Percentiles rank a stretch among this genome's conserved stretches.
Evolutionary conservation across 1,140 invertebrate genomes (phyloP).

Genomic region (Muscidifurax raptorellus): DNA sequence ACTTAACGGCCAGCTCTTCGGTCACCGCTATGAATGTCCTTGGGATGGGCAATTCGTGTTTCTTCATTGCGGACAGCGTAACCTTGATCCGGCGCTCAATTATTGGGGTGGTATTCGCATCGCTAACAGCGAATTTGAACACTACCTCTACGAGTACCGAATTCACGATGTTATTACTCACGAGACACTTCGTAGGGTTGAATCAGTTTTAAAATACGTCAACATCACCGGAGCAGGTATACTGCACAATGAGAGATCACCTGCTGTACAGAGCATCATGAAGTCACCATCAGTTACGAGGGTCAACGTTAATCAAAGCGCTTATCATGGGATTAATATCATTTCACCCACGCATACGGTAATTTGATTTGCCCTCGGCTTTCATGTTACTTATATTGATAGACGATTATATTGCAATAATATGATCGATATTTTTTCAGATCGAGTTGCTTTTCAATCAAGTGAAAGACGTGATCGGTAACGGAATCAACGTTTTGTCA

Average conservation of each 20-base stretch:
- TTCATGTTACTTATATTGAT: conserved; percentile 53
- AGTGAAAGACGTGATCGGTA: conserved; percentile 89
- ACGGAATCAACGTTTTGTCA: conserved; percentile 91
- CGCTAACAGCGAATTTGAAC: conserved; percentile 91
- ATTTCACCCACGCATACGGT: conserved; percentile 91
- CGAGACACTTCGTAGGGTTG: conserved; percentile 79
- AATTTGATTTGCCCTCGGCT: conserved; percentile 50
- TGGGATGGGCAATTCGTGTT: conserved; percentile 96
- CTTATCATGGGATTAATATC: conserved; percentile 94
- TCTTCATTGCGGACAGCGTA: conserved; percentile 91
- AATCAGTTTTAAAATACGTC: conserved; percentile 88
- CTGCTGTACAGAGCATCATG: conserved; percentile 92
- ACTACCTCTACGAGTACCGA: conserved; percentile 86
- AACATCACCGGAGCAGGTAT: conserved; percentile 96
- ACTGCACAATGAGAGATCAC: conserved; percentile 95
- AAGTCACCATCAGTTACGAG: conserved; percentile 89
- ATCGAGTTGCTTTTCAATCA: conserved; percentile 80
- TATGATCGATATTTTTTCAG: conserved; percentile 51
- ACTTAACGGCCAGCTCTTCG: conserved; percentile 91
- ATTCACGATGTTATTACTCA: conserved; percentile 89
- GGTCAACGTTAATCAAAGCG: conserved; percentile 89
- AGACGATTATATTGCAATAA: neutral
- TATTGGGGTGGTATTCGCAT: conserved; percentile 99
- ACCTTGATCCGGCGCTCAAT: conserved; percentile 81
- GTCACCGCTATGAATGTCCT: conserved; percentile 87